Percentiles rank a stretch among this genome's conserved stretches.
Evolutionary conservation across 2,888 invertebrate species (phyloP).

Genomic region (Drosophila subsilvestris): DNA sequence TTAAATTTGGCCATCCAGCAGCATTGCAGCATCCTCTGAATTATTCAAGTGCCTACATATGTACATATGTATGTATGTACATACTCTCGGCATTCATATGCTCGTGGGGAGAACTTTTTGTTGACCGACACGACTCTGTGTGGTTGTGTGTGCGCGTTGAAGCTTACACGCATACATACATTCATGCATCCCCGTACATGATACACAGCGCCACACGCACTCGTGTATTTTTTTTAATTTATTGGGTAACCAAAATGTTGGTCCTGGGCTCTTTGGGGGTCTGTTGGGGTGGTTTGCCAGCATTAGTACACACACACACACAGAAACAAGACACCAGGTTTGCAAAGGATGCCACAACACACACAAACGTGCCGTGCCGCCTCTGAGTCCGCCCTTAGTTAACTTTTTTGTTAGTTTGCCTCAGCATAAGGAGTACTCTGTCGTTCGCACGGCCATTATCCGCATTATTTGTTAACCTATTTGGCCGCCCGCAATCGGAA

Average conservation of each 20-base stretch:
- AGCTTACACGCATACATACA: conserved; percentile 49
- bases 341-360: conserved; percentile 64
- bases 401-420: conserved; percentile 76
- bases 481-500: conserved; percentile 25
- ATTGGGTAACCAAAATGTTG: conserved; percentile 52
- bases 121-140: conserved; percentile 10
- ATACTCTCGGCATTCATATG: neutral
- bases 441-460: conserved; percentile 17
- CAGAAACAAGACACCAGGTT: too few relatives aligned
- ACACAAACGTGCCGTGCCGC: conserved; percentile 30
- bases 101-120: conserved; percentile 3
- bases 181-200: conserved; percentile 16
- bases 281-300: conserved; percentile 66
- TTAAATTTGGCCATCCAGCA: conserved; percentile 48
- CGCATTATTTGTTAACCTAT: conserved; percentile 69
- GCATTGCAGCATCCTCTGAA: conserved; percentile 71
- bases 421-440: conserved; percentile 1
- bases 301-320: neutral
- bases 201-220: conserved; percentile 18
- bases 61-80: too few relatives aligned
- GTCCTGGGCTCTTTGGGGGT: conserved; percentile 30
- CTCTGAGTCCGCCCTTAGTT: conserved; percentile 62
- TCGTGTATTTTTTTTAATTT: conserved; percentile 56
- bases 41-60: conserved; percentile 61
- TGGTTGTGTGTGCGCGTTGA: conserved; percentile 49